Percentiles rank a stretch among this genome's conserved stretches.
These are phyloP conservation scores for Potamilus streckersoni DNA, from an alignment of 1,140 invertebrate genomes.

Conservation along the genomic window DNA sequence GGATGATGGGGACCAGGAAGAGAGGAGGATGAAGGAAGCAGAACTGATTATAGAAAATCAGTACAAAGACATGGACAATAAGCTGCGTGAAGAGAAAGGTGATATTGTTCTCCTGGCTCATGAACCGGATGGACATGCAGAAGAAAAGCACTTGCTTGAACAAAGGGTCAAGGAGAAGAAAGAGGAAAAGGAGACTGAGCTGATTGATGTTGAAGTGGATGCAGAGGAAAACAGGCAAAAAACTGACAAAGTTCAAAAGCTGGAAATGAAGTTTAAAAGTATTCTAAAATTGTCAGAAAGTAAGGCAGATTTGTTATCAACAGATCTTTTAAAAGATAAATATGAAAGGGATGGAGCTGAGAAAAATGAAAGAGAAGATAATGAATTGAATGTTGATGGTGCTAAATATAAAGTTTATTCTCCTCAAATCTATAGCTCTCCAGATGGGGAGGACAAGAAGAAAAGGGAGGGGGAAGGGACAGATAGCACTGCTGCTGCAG, in stretches of 20 bases:
- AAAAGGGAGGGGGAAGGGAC: too few relatives aligned
- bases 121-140: constrained; percentile 23
- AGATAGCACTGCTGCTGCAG: too few relatives aligned
- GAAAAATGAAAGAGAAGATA: too few relatives aligned
- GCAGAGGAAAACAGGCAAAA: constrained; percentile 28
- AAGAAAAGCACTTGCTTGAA: constrained; percentile 49
- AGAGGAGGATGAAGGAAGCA: constrained; percentile 46
- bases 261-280: constrained; percentile 25
- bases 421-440: too few relatives aligned
- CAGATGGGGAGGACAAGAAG: too few relatives aligned
- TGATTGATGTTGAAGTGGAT: constrained; percentile 16
- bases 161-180: constrained; percentile 54
- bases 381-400: too few relatives aligned
- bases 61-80: constrained; percentile 55
- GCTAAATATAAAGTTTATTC: too few relatives aligned
- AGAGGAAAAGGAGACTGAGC: constrained; percentile 43
- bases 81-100: constrained; percentile 56
- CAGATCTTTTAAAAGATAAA: neutral
- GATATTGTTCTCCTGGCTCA: constrained; percentile 37
- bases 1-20: constrained; percentile 51
- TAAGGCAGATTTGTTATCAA: constrained; percentile 16
- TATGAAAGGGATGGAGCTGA: too few relatives aligned
- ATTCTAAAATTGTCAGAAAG: constrained; percentile 24
- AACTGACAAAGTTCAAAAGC: constrained; percentile 14
- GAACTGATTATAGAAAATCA: constrained; percentile 54